Evolutionary conservation across 2,797 vertebrate genomes (phyloP), one percentile per base, ranked within the genome.

Genomic region (Pteronotus mesoamericanus): DNA sequence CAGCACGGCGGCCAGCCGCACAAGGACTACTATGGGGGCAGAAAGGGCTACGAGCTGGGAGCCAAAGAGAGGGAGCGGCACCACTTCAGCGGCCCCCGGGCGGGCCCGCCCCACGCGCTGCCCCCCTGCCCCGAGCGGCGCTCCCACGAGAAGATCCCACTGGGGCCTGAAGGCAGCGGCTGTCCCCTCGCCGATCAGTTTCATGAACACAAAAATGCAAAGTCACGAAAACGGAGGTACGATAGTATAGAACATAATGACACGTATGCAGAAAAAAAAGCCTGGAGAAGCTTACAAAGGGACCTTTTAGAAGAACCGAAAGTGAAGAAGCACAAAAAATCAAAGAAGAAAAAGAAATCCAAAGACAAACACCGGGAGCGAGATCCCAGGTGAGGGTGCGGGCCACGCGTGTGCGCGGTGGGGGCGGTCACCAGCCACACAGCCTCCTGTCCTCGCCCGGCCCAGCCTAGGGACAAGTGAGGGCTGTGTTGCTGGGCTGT

Each of bases 261-360:
- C 32, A 96, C 98, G 9, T 98, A 98, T 1, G 0, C 82, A 0
- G 98, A 98, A 55, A 98, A 95, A 96, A 98, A 98, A 94, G 92
- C 87, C 71, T 94, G 71, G 37, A 97, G 97, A 24, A 71, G 85
- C 77, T 12, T 29, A 2, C 95, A 95, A n/a, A 98, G 98, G 51
- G 96, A 92, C 21, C 89, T 97, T 64, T 88, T 95, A 0, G 98
- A 98, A 37, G 98, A 98, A 51, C 98, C 97, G 46, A 98, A 94
- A 95, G 97, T 51, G 3, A 99, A 99, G 97, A 99, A 99, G 98
- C 98, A 98, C 95, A 99, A 99, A 96, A 99, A 99, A 93, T 99
- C 99, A 75, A 99, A 99, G 98, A 99, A 99, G 97, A 99, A 99
- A 97, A 99, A 99, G 97, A 99, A 99, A 97, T 99, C 99, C 64